Base-by-base conservation (phyloP, 2,113 vertebrate species). In the Drymodes brunneopygia region DNA sequence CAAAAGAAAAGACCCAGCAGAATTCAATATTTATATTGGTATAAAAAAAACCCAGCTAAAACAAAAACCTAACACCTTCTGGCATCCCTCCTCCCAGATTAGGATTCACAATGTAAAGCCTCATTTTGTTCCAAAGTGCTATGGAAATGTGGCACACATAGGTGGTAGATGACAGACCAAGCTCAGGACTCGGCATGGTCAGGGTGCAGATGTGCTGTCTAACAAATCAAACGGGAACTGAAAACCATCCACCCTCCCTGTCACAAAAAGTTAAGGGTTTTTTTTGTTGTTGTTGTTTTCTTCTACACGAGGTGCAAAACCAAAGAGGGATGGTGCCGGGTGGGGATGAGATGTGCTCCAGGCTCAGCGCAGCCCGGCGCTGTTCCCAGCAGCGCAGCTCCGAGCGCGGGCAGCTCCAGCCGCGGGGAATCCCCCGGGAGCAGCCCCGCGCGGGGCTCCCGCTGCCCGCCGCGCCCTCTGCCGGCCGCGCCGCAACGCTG, bases 401-500 rank as follows among this genome's bases (percentile, higher is more conserved):
- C 0, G 12, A 29, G 67, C 77, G 14, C 29, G 17, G 54, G 50
- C 67, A 7, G 33, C 2, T 74, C 50, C 47, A 3, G 79, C 51
- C 71, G 44, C 25, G 24, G 44, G 31, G 20, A 23, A 8, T 9
- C 29, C 60, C 47, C 47, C 2, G 60, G 56, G 67, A 62, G 57
- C 33, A 22, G 66, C 7, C 64, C 33, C 25, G 38, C 42, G 24
- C 67, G 8, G 82, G 31, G 65, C 66, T 40, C 14, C 21, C 56
- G 84, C 48, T 45, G 84, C 66, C 56, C 66, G 69, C 61, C 61
- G 78, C 86, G 78, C 86, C 86, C 86, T 89, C 78, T 82, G 86
- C 70, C 64, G 78, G 87, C 35, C 24, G 1, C 66, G 66, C 50
- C 75, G 66, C 66, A 50, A 40, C 85, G 0, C 57, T 31, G 66